Evolutionary conservation across 2,113 vertebrate species (phyloP), one percentile per base, ranked within the genome.

Genomic region (Rhinopomastus cyanomelas): DNA sequence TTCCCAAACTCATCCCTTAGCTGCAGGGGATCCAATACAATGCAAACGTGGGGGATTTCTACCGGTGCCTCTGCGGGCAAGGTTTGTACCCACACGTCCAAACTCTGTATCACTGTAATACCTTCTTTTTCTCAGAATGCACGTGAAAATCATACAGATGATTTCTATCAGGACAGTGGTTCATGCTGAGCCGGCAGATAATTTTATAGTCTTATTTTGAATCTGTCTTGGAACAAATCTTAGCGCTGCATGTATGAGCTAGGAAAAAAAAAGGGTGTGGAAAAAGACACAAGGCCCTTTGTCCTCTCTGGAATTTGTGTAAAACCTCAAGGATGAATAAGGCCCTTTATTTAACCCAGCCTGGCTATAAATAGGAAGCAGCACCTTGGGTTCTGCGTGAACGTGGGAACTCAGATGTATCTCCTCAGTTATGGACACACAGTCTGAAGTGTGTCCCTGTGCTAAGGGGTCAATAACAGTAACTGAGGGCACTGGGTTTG

Each of bases 261-360:
- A 83, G 85, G 71, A 55, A 29, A 52, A 52, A 29, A 51, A 51
- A 67, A 88, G 85, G 90, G 90, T 92, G 79, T 48, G 56, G 86
- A 66, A 87, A 93, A 92, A 91, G 87, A 95, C 89, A 94, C 57
- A 90, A 77, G 78, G 72, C 82, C 89, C 79, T 95, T 94, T 94
- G 92, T 95, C 95, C 91, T 93, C 85, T 87, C 49, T 81, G 81
- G 92, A 94, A 94, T 95, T 89, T 67, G 66, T 81, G 85, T 85
- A 77, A 94, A 93, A 93, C 72, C 85, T 91, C 82, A 65, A 72
- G 49, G 85, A 92, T 83, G 81, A 94, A 95, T 90, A 90, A 87
- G 62, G 44, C 76, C 91, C 73, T 95, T 87, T 88, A 93, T 92
- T 94, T 94, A 92, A 94, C 92, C 76, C 92, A 90, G 79, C 27